These are phyloP conservation scores for Xyrichtys novacula DNA, from an alignment of 2,797 vertebrate genomes.

Conservation along the genomic window DNA sequence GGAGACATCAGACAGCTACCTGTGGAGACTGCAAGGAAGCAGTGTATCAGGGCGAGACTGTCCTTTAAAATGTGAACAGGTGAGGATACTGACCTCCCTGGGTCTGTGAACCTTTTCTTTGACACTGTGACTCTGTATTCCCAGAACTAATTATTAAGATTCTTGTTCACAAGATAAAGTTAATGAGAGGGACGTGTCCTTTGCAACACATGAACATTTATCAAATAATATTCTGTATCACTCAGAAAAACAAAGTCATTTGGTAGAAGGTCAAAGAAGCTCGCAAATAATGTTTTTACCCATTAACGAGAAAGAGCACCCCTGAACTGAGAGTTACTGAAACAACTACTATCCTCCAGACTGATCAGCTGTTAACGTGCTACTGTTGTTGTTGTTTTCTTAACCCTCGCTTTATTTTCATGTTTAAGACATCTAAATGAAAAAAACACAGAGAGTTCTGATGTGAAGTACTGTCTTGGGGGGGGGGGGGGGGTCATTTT, in stretches of 20 bases:
- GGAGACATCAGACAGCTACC: conserved; percentile 69
- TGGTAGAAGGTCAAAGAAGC: background rate
- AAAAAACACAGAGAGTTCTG: too few relatives aligned
- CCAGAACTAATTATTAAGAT: background rate
- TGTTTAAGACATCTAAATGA: background rate
- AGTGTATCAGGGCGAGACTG: conserved; percentile 41
- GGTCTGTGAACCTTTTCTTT: background rate
- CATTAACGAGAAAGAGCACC: too few relatives aligned
- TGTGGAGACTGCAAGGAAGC: conserved; percentile 52
- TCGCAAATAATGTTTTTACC: background rate
- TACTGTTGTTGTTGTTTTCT: too few relatives aligned
- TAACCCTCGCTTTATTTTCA: background rate
- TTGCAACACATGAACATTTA: background rate
- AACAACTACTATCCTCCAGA: too few relatives aligned
- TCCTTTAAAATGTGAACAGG: conserved; percentile 57
- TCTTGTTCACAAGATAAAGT: conserved; percentile 6
- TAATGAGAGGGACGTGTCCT: background rate
- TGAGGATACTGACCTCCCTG: conserved; percentile 43
- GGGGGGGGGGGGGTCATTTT: too few relatives aligned
- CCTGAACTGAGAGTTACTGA: conserved; percentile 1
- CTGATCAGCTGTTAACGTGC: too few relatives aligned
- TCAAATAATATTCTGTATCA: background rate
- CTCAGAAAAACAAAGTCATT: background rate
- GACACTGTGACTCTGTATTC: background rate
- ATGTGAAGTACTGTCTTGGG: too few relatives aligned